Evolutionary conservation across 2,888 invertebrate species (phyloP).

Genomic region (Zygaena filipendulae): DNA sequence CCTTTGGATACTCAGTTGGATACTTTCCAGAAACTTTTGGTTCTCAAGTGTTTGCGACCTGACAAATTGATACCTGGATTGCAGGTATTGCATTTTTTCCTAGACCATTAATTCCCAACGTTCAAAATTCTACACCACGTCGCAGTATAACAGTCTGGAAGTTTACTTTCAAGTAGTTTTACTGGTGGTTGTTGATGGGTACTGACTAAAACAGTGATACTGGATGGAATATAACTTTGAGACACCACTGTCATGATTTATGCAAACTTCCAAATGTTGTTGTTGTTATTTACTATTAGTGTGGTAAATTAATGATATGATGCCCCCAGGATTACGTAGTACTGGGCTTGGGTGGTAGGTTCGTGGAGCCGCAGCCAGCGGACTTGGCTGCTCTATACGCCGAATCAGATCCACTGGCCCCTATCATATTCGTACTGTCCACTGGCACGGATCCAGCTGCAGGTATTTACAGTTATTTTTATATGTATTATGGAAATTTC

Average conservation of each 20-base stretch:
- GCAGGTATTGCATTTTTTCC: slow-evolving; percentile 68
- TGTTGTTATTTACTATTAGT: too few relatives aligned
- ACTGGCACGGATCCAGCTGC: slow-evolving; percentile 91
- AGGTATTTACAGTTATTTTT: too few relatives aligned
- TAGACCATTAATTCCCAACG: too few relatives aligned
- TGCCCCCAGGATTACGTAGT: slow-evolving; percentile 76
- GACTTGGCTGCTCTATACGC: slow-evolving; percentile 83
- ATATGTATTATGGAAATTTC: too few relatives aligned
- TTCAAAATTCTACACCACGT: too few relatives aligned
- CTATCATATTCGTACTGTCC: slow-evolving; percentile 89
- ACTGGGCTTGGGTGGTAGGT: slow-evolving; percentile 77
- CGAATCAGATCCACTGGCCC: slow-evolving; percentile 81
- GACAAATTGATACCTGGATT: slow-evolving; percentile 87
- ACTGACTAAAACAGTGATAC: too few relatives aligned
- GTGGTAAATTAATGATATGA: too few relatives aligned
- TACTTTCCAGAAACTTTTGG: slow-evolving; percentile 79
- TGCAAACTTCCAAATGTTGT: background rate
- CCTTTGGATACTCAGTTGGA: slow-evolving; percentile 72
- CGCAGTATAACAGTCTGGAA: too few relatives aligned
- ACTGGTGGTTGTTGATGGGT: too few relatives aligned
- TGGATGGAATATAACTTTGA: too few relatives aligned
- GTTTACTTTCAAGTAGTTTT: too few relatives aligned
- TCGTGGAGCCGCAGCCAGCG: slow-evolving; percentile 87
- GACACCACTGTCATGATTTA: too few relatives aligned
- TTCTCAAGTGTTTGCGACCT: slow-evolving; percentile 83